Conservation (phyloP, 2,797 vertebrate species). For the Acomys russatus region DNA sequence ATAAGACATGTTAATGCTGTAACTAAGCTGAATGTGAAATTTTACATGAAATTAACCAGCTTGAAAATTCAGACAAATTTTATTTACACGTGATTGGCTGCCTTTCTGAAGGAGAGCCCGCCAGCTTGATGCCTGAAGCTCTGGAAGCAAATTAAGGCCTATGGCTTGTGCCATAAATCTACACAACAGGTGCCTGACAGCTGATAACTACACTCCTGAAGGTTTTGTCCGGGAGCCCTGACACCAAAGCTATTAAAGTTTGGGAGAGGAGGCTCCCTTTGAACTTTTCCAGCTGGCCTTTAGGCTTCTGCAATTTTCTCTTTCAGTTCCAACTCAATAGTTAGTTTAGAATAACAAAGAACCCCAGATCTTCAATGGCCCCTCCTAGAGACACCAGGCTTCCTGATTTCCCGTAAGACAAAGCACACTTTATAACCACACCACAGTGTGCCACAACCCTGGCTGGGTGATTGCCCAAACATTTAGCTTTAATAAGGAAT, state of each 20-base stretch:
- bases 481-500: conserved; percentile 80
- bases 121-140: neutral
- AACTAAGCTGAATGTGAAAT: neutral
- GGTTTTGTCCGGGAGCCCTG: conserved; percentile 50
- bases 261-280: conserved; percentile 79
- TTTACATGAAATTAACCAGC: conserved; percentile 61
- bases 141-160: conserved; percentile 70
- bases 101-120: conserved; percentile 61
- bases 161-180: conserved; percentile 63
- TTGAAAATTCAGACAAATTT: conserved; percentile 44
- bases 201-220: conserved; percentile 70
- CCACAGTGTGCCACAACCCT: conserved; percentile 3
- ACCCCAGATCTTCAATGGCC: conserved; percentile 70
- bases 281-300: conserved; percentile 80
- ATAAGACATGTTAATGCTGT: neutral
- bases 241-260: conserved; percentile 62
- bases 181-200: conserved; percentile 74
- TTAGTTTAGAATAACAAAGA: conserved; percentile 83
- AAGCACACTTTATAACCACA: conserved; percentile 1
- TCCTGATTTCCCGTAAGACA: conserved; percentile 83
- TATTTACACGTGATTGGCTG: neutral
- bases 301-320: conserved; percentile 61
- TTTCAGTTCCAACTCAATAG: conserved; percentile 78
- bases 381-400: conserved; percentile 78
- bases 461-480: conserved; percentile 41